Evolutionary conservation across 2,888 invertebrate species (phyloP).

Genomic region (Cryptocheilus praepositus): DNA sequence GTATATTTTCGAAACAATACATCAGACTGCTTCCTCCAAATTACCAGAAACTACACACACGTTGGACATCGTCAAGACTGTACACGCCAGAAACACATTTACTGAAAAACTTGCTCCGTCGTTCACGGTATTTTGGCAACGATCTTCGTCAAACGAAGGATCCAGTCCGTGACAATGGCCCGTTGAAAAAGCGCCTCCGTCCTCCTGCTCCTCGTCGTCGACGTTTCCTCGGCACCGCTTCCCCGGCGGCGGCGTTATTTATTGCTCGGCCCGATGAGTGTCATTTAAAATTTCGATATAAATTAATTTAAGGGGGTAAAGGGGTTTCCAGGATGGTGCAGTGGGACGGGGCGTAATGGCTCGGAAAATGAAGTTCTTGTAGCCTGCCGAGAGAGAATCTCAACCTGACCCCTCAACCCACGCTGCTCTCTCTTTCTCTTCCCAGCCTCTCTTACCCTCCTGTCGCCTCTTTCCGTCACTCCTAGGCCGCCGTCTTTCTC

Average conservation of each 20-base stretch:
- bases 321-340: slow-evolving; percentile 60
- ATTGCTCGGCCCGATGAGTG: slow-evolving; percentile 68
- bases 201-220: no score
- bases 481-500: background rate
- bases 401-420: slow-evolving; percentile 24
- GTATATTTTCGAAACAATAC: no score
- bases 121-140: slow-evolving; percentile 29
- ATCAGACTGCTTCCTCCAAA: no score
- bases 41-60: no score
- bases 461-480: slow-evolving; percentile 13
- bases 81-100: no score
- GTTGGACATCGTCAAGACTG: no score
- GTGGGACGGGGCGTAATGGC: slow-evolving; percentile 71
- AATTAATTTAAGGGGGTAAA: slow-evolving; percentile 71
- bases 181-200: slow-evolving; percentile 24
- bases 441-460: slow-evolving; percentile 20
- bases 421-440: slow-evolving; percentile 25
- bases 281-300: slow-evolving; percentile 74
- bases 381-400: slow-evolving; percentile 62
- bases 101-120: slow-evolving; percentile 5
- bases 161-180: slow-evolving; percentile 18
- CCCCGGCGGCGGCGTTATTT: slow-evolving; percentile 57
- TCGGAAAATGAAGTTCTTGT: slow-evolving; percentile 73
- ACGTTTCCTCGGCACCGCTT: no score
- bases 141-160: slow-evolving; percentile 31